Conservation (phyloP, 2,113 vertebrate genomes). For the Lagopus muta region DNA sequence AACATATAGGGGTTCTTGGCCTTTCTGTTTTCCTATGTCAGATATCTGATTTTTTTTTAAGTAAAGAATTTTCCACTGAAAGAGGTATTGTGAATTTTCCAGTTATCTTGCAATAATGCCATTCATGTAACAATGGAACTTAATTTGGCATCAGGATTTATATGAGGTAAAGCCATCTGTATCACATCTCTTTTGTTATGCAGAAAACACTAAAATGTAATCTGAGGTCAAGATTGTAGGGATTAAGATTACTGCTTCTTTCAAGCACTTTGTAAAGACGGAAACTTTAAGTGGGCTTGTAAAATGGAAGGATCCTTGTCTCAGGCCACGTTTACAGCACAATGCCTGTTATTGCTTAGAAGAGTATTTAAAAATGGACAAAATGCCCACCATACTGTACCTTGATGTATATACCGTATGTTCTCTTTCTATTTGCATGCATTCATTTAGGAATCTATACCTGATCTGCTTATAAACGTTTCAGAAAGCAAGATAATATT, state of each 20-base stretch:
- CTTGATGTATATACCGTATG: neutral
- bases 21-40: neutral
- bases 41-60: constrained; percentile 14
- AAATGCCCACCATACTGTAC: neutral
- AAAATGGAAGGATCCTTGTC: constrained; percentile 42
- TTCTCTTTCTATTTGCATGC: neutral
- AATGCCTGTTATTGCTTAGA: constrained; percentile 3
- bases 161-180: constrained; percentile 48
- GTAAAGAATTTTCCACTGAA: neutral
- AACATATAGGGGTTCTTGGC: neutral
- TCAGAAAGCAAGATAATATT: neutral
- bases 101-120: neutral
- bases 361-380: neutral
- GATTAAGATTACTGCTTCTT: constrained; percentile 42
- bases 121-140: neutral
- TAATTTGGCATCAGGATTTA: constrained; percentile 12
- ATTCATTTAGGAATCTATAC: neutral
- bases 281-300: constrained; percentile 37
- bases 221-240: constrained; percentile 12
- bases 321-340: constrained; percentile 37
- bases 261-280: constrained; percentile 10
- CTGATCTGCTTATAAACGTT: neutral
- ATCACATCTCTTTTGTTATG: neutral
- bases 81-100: constrained; percentile 7
- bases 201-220: constrained; percentile 12